Percentiles rank a stretch among this genome's conserved stretches.
Conservation (phyloP, 2,888 invertebrate species). For the Entomobrya multifasciata region DNA sequence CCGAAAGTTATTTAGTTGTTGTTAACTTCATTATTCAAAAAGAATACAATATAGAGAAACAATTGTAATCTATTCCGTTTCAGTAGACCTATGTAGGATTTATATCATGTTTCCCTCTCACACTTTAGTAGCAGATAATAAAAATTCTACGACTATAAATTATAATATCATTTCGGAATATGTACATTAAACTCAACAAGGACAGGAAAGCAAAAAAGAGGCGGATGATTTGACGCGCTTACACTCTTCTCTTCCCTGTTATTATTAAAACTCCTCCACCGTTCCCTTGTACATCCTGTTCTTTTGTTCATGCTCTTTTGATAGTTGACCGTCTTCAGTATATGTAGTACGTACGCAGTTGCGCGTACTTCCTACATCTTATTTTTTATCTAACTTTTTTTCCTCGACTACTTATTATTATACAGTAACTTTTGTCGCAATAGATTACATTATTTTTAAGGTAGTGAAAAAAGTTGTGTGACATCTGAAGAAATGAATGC, state of each 20-base stretch:
- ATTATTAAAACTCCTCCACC: conserved; percentile 18
- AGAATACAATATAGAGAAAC: conserved; percentile 25
- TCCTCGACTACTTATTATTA: background rate
- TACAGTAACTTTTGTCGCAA: conserved; percentile 17
- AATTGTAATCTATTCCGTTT: conserved; percentile 38
- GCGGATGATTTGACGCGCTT: background rate
- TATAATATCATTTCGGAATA: background rate
- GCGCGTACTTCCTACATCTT: background rate
- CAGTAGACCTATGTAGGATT: conserved; percentile 9
- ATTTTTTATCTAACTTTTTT: conserved; percentile 1
- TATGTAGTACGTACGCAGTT: background rate
- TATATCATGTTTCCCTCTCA: background rate
- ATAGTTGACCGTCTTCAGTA: conserved; percentile 18
- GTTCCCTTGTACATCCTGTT: conserved; percentile 3
- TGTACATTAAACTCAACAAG: too few species aligned
- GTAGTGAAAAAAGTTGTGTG: conserved; percentile 28
- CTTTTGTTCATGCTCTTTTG: conserved; percentile 25
- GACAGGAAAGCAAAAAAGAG: too few species aligned
- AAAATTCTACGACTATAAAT: background rate
- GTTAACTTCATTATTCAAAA: background rate
- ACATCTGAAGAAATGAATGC: conserved; percentile 34
- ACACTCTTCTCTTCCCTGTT: background rate
- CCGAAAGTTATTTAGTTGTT: conserved; percentile 9
- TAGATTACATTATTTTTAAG: conserved; percentile 47
- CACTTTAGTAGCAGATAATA: background rate